These are phyloP conservation scores for Nephrotoma guestfalica DNA, from an alignment of 2,888 invertebrate genomes.

Conservation along the genomic window DNA sequence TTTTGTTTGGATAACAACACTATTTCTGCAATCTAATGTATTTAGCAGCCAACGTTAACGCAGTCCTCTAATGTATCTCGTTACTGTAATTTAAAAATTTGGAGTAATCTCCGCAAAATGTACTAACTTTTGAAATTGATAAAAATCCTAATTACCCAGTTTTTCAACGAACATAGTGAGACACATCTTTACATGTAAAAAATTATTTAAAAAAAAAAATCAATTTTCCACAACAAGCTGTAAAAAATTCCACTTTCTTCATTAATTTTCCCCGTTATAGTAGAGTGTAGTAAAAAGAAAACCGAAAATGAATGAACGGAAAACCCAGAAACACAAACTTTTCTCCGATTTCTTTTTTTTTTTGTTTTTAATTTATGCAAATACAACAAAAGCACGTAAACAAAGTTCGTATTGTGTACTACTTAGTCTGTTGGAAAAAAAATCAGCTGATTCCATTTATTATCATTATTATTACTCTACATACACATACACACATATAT, in stretches of 20 bases:
- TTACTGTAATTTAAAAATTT: too few relatives aligned
- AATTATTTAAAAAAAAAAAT: neutral
- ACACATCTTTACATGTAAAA: neutral
- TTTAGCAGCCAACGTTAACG: too few relatives aligned
- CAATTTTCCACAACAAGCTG: neutral
- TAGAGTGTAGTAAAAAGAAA: neutral
- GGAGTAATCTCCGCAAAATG: neutral
- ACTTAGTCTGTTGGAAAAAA: neutral
- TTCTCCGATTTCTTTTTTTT: neutral
- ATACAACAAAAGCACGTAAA: neutral
- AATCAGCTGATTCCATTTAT: neutral
- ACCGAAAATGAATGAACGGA: neutral
- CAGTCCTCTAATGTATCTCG: too few relatives aligned
- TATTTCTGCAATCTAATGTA: too few relatives aligned
- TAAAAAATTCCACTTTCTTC: neutral
- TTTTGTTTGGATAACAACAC: too few relatives aligned
- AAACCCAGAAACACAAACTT: neutral
- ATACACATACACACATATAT: neutral
- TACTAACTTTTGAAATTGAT: neutral
- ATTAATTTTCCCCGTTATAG: neutral
- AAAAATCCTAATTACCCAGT: neutral
- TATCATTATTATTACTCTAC: neutral
- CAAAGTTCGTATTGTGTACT: neutral
- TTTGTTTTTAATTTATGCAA: neutral
- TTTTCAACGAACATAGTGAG: neutral